Base-by-base conservation (phyloP, 2,888 invertebrate genomes). In the Coenonympha arcania region DNA sequence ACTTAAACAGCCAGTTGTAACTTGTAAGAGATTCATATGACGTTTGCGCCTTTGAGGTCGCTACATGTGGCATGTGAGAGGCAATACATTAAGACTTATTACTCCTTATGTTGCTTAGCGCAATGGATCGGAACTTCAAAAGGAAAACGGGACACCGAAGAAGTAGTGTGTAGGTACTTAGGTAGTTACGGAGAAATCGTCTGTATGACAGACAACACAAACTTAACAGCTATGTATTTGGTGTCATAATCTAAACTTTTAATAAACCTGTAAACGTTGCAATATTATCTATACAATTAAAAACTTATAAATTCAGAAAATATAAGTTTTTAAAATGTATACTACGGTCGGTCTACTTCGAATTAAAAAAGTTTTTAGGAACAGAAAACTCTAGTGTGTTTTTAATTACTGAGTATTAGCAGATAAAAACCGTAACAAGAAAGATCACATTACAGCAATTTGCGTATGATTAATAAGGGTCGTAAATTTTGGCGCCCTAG, bases 401-500 rank as follows among this genome's bases (percentile, higher is more conserved):
- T 11, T 36, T 20, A 36, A 36, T 20, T 20, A 34, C 4, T 5
- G n/a, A 0, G 3, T 31, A 19, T n/a, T 34, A 34, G 48, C 34
- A 19, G 44, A 36, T 51, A 45, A 47, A 52, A 53, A 55, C 46
- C 33, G 30, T 50, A 45, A 54, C 44, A 40, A 54, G 47, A 33
- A 49, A 43, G 50, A 56, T 56, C 58, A 51, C 43, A 59, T 59
- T 53, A 51, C 54, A 54, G 51, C 53, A 56, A 61, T 58, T 57
- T 52, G 53, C 42, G 46, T 70, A 74, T 74, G 78, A 82, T 79
- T 73, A 78, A 79, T 79, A 75, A 66, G 59, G 58, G 54, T 64
- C 73, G 73, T 82, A 80, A 82, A 82, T 80, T 67, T 65, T 69
- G 63, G 63, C 60, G 63, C 66, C 62, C 57, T 57, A 55, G 55